phyloP scores from a whole-genome alignment of 2,113 vertebrate species.

The Noturus placidus region DNA sequence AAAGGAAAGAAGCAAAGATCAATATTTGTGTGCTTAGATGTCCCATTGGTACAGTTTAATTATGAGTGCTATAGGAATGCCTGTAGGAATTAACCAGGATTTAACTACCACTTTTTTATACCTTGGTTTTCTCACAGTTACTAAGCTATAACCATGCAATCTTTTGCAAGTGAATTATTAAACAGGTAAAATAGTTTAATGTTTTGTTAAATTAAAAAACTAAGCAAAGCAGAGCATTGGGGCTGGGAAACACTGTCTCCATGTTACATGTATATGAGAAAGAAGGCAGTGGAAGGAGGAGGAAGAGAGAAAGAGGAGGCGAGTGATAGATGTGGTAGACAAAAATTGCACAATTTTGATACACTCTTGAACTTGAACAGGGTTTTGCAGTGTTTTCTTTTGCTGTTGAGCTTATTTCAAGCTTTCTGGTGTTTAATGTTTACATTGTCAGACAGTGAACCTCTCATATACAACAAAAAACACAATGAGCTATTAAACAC shows the following conservation, averaged over 20 bases:
- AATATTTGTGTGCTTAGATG: not conserved
- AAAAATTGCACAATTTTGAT: not conserved
- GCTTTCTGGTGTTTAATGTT: not conserved
- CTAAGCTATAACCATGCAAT: not conserved
- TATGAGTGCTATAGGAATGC: not conserved
- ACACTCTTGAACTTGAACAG: not conserved
- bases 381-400: not conserved
- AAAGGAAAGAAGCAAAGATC: not conserved
- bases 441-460: not conserved
- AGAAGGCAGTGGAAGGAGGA: not conserved
- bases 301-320: not conserved
- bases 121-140: not conserved
- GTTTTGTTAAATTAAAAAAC: not conserved
- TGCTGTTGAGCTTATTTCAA: not conserved
- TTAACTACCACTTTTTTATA: not conserved
- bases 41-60: not conserved
- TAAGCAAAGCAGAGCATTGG: not conserved
- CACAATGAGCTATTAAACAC: not conserved
- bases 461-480: not conserved
- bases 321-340: not conserved
- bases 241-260: not conserved
- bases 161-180: not conserved
- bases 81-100: not conserved
- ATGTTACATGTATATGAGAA: not conserved
- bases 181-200: not conserved